Evolutionary conservation across 2,797 vertebrate species (phyloP).

Genomic region (Caiman crocodilus): DNA sequence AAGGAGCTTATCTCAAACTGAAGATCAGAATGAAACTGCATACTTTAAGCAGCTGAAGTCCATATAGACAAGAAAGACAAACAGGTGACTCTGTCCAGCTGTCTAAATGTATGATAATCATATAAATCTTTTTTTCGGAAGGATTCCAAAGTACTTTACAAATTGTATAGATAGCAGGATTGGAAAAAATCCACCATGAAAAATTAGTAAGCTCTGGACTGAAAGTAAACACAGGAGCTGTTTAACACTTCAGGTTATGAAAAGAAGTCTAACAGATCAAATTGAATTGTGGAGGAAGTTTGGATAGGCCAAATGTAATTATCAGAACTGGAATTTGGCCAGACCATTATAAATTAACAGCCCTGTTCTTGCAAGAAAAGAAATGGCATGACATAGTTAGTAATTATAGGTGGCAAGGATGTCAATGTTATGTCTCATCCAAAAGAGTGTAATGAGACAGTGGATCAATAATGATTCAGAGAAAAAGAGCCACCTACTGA

Average conservation of each 20-base stretch:
- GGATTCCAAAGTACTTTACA: constrained; percentile 4
- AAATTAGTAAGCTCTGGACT: not conserved
- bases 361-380: fast-evolving
- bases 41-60: constrained; percentile 21
- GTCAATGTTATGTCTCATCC: not conserved
- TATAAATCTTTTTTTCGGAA: constrained; percentile 10
- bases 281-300: constrained; percentile 2
- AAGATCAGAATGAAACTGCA: constrained; percentile 49
- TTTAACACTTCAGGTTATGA: constrained; percentile 34
- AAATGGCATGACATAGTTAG: not conserved
- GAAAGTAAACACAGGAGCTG: constrained; percentile 5
- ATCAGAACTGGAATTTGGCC: constrained; percentile 12
- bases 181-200: not conserved
- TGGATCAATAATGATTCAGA: constrained; percentile 40
- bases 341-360: not conserved
- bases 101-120: constrained; percentile 34
- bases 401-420: not conserved
- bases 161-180: not conserved
- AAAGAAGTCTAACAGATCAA: not conserved
- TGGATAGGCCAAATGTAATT: constrained; percentile 37
- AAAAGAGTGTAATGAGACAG: not conserved
- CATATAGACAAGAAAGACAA: constrained; percentile 53
- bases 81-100: constrained; percentile 49
- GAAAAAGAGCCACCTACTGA: constrained; percentile 45
- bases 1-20: constrained; percentile 26